Percentiles rank a stretch among this genome's conserved stretches.
These are phyloP conservation scores for Proterorhinus semilunaris DNA, from an alignment of 2,113 vertebrate species.

Conservation along the genomic window DNA sequence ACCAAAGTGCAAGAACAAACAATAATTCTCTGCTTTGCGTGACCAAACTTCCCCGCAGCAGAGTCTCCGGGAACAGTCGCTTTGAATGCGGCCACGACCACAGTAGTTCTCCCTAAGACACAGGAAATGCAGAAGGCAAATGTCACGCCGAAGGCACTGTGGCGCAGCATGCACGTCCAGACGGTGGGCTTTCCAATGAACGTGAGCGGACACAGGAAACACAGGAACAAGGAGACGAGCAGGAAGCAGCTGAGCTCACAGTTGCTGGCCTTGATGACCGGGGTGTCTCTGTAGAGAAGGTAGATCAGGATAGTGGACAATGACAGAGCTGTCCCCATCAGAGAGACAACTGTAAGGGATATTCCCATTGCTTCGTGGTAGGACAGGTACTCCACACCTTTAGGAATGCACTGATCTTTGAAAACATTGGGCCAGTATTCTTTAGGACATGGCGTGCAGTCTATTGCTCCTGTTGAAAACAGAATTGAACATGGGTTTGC, in stretches of 20 bases:
- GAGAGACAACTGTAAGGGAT: constrained; percentile 54
- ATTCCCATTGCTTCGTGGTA: constrained; percentile 73
- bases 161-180: constrained; percentile 74
- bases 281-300: constrained; percentile 57
- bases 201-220: constrained; percentile 66
- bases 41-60: constrained; percentile 47
- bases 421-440: constrained; percentile 72
- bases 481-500: background rate
- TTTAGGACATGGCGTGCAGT: constrained; percentile 70
- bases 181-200: constrained; percentile 67
- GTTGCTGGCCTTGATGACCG: constrained; percentile 70
- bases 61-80: constrained; percentile 57
- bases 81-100: constrained; percentile 71
- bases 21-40: constrained; percentile 66
- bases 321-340: constrained; percentile 57
- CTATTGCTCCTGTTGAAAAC: constrained; percentile 62
- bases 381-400: constrained; percentile 68
- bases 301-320: constrained; percentile 56
- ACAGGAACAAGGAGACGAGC: constrained; percentile 67
- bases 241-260: constrained; percentile 69
- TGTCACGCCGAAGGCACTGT: constrained; percentile 70
- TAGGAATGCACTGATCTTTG: constrained; percentile 69
- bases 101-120: constrained; percentile 68
- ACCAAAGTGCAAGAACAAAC: constrained; percentile 69
- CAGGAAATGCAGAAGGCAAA: constrained; percentile 73